phyloP scores from a whole-genome alignment of 2,888 invertebrate genomes.

The Spodoptera littoralis region DNA sequence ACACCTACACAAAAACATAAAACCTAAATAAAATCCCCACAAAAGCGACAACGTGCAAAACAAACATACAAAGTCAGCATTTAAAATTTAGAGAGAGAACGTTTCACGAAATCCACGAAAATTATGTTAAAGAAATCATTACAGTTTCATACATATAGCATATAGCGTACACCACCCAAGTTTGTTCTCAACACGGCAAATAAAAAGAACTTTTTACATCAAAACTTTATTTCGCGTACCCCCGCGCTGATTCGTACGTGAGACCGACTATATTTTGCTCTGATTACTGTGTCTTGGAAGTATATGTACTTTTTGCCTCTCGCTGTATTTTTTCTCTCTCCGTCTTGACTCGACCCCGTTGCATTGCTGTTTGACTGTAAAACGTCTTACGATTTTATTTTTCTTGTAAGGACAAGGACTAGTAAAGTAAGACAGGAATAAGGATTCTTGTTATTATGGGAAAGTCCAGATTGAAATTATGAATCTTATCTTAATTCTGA shows the following conservation, averaged over 20 bases:
- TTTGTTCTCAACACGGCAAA: conserved; percentile 77
- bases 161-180: conserved; percentile 58
- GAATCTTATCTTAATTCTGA: background rate
- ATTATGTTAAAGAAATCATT: conserved; percentile 58
- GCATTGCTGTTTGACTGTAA: conserved; percentile 54
- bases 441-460: conserved; percentile 31
- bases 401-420: conserved; percentile 5
- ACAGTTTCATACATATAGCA: conserved; percentile 59
- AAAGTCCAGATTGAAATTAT: conserved; percentile 22
- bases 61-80: conserved; percentile 18
- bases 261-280: conserved; percentile 79
- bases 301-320: conserved; percentile 53
- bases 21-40: background rate
- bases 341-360: conserved; percentile 38
- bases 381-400: conserved; percentile 49
- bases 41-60: conserved; percentile 21
- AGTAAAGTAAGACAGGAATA: no score
- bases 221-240: conserved; percentile 84
- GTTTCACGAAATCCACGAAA: conserved; percentile 41
- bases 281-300: conserved; percentile 79
- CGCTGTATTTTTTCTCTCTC: conserved; percentile 36
- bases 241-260: conserved; percentile 84
- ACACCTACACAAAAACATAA: conserved; percentile 14
- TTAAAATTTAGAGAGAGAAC: conserved; percentile 48
- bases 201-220: conserved; percentile 89